phyloP scores from a whole-genome alignment of 1,140 invertebrate species.

The Drosophila yakuba region DNA sequence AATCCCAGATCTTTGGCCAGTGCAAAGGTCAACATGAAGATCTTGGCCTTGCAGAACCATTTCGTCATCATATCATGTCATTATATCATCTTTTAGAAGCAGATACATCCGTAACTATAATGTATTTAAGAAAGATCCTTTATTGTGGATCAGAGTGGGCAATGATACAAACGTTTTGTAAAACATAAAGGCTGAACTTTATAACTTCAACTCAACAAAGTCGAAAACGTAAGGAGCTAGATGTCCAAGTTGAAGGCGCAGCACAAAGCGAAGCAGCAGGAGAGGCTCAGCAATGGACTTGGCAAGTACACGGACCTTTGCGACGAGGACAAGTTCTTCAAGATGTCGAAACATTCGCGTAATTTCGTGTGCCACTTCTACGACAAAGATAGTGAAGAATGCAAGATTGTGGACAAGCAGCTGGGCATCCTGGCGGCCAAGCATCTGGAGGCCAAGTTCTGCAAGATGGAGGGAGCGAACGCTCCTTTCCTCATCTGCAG shows the following conservation, averaged over 20 bases:
- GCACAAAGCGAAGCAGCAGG: conserved; percentile 89
- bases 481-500: conserved; percentile 95
- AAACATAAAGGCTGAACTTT: neutral
- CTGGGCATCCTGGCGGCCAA: conserved; percentile 93
- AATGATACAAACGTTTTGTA: no score
- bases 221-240: neutral
- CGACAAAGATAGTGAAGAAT: conserved; percentile 90
- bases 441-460: conserved; percentile 96
- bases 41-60: neutral
- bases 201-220: neutral
- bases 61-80: neutral
- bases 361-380: conserved; percentile 98
- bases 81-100: conserved; percentile 2
- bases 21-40: conserved; percentile 46
- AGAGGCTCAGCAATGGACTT: conserved; percentile 94
- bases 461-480: conserved; percentile 96
- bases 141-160: no score
- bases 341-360: conserved; percentile 94
- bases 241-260: conserved; percentile 90
- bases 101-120: neutral
- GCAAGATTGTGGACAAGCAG: conserved; percentile 97
- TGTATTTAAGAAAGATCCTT: no score
- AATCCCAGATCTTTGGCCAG: neutral
- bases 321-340: conserved; percentile 97
- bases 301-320: conserved; percentile 95